A percentile compares a stretch with the other conserved stretches of the same genome.
Conservation (phyloP, 2,888 invertebrate genomes). For the Drosophila prostipennis region DNA sequence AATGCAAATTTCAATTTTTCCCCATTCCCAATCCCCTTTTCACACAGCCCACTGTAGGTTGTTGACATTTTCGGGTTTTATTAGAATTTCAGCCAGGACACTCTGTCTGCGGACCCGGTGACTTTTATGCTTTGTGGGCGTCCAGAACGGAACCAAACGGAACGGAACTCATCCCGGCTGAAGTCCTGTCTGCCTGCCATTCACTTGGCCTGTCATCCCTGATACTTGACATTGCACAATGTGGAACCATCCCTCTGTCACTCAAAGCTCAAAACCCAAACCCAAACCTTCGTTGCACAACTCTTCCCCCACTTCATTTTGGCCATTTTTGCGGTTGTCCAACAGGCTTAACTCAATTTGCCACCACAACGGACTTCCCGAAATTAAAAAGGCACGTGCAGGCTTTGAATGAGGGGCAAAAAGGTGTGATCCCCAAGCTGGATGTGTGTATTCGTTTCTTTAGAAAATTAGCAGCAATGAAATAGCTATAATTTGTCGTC, state of each 20-base stretch:
- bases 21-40: neutral
- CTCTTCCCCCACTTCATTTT: constrained; percentile 17
- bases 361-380: constrained; percentile 27
- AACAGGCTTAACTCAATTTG: constrained; percentile 56
- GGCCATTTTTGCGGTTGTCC: constrained; percentile 37
- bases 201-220: constrained; percentile 44
- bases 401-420: constrained; percentile 3
- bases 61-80: constrained; percentile 62
- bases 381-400: constrained; percentile 30
- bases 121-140: constrained; percentile 47
- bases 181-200: constrained; percentile 39
- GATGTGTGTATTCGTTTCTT: constrained; percentile 25
- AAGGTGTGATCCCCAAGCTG: constrained; percentile 1
- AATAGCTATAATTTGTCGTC: constrained; percentile 61
- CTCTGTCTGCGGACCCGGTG: constrained; percentile 24
- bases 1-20: neutral
- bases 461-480: constrained; percentile 47
- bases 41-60: constrained; percentile 10
- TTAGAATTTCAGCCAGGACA: constrained; percentile 50
- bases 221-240: constrained; percentile 44
- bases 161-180: constrained; percentile 30
- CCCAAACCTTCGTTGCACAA: constrained; percentile 21
- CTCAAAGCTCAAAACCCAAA: neutral
- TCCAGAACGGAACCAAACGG: constrained; percentile 19
- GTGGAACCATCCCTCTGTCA: constrained; percentile 30